A percentile compares a stretch with the other conserved stretches of the same genome.
Conservation (phyloP, 1,140 invertebrate genomes). For the Condylostylus longicornis region DNA sequence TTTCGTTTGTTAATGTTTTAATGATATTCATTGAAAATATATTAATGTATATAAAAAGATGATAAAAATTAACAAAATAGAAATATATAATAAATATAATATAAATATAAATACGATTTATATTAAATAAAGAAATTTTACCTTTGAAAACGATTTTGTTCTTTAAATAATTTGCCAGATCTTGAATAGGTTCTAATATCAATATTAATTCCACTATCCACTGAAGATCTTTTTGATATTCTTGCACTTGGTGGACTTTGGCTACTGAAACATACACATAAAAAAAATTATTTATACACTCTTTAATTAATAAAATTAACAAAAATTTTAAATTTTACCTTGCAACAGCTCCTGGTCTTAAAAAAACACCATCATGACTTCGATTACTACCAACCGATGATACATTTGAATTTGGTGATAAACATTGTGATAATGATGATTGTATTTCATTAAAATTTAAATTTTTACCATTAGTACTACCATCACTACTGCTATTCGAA, state of each 20-base stretch:
- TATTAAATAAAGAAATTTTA: conserved; percentile 18
- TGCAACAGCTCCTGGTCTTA: conserved; percentile 41
- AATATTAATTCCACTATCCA: conserved; percentile 74
- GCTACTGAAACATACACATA: conserved; percentile 13
- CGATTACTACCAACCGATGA: too few species aligned
- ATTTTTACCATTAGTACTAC: too few species aligned
- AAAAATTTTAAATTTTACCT: conserved; percentile 24
- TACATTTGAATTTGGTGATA: not conserved
- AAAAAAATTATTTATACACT: not conserved
- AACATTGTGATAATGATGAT: conserved; percentile 1
- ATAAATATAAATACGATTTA: too few species aligned
- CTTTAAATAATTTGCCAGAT: conserved; percentile 19
- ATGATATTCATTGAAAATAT: not conserved
- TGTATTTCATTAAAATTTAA: too few species aligned
- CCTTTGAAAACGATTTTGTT: conserved; percentile 36
- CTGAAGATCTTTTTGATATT: conserved; percentile 60
- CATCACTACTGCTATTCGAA: too few species aligned
- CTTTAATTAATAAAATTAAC: not conserved
- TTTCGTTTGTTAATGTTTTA: not conserved
- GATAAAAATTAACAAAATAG: not conserved
- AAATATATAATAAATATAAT: not conserved
- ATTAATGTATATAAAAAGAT: not conserved
- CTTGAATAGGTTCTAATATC: conserved; percentile 25
- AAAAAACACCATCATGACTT: conserved; percentile 44
- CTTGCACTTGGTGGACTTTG: conserved; percentile 33